Base-by-base conservation (phyloP, 2,113 vertebrate species). In the Tretioscincus oriximinensis region DNA sequence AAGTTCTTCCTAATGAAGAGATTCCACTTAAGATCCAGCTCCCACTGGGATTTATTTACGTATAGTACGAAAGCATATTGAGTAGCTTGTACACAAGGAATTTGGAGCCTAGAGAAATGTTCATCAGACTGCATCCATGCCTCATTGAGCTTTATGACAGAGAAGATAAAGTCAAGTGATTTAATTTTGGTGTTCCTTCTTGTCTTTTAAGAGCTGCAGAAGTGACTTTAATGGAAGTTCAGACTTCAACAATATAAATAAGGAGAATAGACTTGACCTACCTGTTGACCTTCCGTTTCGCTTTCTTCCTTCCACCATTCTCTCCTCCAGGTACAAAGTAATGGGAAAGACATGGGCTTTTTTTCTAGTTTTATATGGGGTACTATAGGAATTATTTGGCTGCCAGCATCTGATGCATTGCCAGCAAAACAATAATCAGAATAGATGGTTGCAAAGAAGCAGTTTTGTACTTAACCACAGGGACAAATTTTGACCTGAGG, bases 171-270 rank as follows among this genome's bases (percentile, higher is more conserved):
- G 65, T 81, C 81, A 29, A 67, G 29, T 78, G 71, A 68, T 91
- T 87, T 78, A 90, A 26, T 87, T 76, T 49, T 78, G 79, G 74
- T 88, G 74, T 35, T 81, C 81, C 88, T 90, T 83, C 78, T 49
- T 84, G 51, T 45, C 86, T 79, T 75, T 68, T 89, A 84, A 84
- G 84, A 86, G 90, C 81, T 89, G 83, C 90, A 90, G 85, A 93
- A 90, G 90, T 86, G 71, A 41, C 68, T 85, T 89, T 86, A 90
- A 90, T 89, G 82, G 51, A 29, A 51, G 4, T 12, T 86, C 78
- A 76, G 64, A 78, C 83, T 85, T 72, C 88, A 88, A 91, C 80
- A 35, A 18, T 75, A 89, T 89, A 88, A 92, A 90, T 81, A 89
- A n/a, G 87, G 87, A 18, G 71, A 58, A 28, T 70, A 73, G 81